A percentile compares a stretch with the other conserved stretches of the same genome.
phyloP scores from a whole-genome alignment of 2,888 invertebrate species.

The Digitonthophagus gazella region DNA sequence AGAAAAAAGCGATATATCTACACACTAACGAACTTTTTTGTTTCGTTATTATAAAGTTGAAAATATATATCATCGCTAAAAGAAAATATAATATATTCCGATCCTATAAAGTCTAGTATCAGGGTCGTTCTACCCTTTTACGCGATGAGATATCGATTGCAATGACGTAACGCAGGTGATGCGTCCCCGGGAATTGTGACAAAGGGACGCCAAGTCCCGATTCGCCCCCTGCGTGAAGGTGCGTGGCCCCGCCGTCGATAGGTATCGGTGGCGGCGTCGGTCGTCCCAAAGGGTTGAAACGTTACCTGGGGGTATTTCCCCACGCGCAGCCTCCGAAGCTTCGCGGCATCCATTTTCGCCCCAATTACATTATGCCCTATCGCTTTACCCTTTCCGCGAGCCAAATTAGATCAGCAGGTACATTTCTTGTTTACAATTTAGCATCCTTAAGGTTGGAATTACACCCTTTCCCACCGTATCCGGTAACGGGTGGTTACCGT shows the following conservation, averaged over 20 bases:
- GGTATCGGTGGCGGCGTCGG: conserved; percentile 19
- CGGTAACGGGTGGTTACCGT: too few relatives aligned
- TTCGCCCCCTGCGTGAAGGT: conserved; percentile 24
- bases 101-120: too few relatives aligned
- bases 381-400: conserved; percentile 9
- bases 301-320: conserved; percentile 32
- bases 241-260: conserved; percentile 36
- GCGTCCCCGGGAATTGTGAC: conserved; percentile 43
- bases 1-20: not conserved
- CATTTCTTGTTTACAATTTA: conserved; percentile 15
- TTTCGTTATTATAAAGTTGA: too few relatives aligned
- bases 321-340: conserved; percentile 1
- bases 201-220: conserved; percentile 26
- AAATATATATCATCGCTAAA: too few relatives aligned
- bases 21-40: not conserved
- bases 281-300: conserved; percentile 36
- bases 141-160: conserved; percentile 49
- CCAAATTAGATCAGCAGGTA: conserved; percentile 7
- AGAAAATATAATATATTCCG: too few relatives aligned
- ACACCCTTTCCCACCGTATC: too few relatives aligned
- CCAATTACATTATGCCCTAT: conserved; percentile 10
- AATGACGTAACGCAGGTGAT: conserved; percentile 45
- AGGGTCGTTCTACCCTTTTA: conserved; percentile 49
- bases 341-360: conserved; percentile 7
- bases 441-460: too few relatives aligned